Conservation (phyloP, 2,113 vertebrate species). For the Grammomys dolichurus region DNA sequence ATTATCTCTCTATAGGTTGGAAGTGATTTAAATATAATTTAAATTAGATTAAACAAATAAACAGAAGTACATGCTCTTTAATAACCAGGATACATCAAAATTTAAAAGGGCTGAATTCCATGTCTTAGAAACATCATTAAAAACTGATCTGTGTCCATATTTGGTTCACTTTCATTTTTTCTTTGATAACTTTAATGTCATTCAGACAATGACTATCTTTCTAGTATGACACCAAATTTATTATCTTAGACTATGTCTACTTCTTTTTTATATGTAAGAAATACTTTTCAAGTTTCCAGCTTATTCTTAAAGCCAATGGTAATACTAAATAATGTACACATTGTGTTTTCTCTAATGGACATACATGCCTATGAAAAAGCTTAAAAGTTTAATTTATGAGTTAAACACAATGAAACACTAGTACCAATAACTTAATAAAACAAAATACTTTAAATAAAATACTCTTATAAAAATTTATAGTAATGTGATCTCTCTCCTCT, state of each 20-base stretch:
- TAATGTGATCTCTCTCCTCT: background rate
- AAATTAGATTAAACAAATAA: background rate
- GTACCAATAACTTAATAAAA: background rate
- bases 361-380: background rate
- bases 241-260: background rate
- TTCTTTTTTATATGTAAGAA: background rate
- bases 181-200: background rate
- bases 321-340: background rate
- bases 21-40: constrained; percentile 3
- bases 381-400: background rate
- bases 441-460: background rate
- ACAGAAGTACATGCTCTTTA: background rate
- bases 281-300: background rate
- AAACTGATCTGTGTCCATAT: background rate
- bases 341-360: background rate
- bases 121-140: background rate
- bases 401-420: background rate
- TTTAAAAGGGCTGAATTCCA: background rate
- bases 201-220: background rate
- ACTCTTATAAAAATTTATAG: background rate
- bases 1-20: background rate
- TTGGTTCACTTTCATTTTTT: background rate
- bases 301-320: background rate
- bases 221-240: background rate
- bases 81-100: background rate